These are phyloP conservation scores for Amitus sp. DNA, from an alignment of 2,888 invertebrate genomes.

Conservation along the genomic window DNA sequence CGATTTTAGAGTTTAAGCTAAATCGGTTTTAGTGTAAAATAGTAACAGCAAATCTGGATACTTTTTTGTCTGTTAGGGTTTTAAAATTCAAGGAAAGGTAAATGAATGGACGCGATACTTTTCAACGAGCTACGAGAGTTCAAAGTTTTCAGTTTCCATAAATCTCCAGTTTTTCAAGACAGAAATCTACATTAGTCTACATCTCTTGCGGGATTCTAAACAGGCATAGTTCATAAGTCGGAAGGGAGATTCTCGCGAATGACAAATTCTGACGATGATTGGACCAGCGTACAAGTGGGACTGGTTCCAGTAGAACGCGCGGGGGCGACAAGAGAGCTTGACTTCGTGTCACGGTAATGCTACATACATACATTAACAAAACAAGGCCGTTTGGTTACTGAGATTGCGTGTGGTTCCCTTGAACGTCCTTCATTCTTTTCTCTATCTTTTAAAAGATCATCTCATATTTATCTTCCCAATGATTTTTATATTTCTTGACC, in stretches of 20 bases:
- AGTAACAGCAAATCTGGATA: too few relatives aligned
- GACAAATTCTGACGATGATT: slow-evolving; percentile 36
- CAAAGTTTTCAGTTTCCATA: too few relatives aligned
- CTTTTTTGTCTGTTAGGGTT: too few relatives aligned
- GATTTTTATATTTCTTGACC: too few relatives aligned
- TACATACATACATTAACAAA: slow-evolving; percentile 31
- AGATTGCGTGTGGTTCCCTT: slow-evolving; percentile 32
- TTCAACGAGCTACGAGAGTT: too few relatives aligned
- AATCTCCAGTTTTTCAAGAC: background rate
- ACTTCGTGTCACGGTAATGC: slow-evolving; percentile 34
- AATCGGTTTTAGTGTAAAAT: too few relatives aligned
- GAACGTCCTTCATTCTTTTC: slow-evolving; percentile 27
- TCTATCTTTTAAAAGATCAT: slow-evolving; percentile 12
- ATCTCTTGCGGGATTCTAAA: background rate
- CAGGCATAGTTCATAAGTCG: background rate
- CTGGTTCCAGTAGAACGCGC: slow-evolving; percentile 35
- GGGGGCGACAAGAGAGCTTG: slow-evolving; percentile 27
- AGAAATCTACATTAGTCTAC: background rate
- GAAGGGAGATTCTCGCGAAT: slow-evolving; percentile 20
- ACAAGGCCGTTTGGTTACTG: slow-evolving; percentile 23
- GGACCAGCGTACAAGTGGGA: slow-evolving; percentile 12
- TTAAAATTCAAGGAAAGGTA: too few relatives aligned
- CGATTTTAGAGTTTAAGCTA: too few relatives aligned
- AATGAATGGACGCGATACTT: too few relatives aligned
- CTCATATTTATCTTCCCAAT: slow-evolving; percentile 16